Base-by-base conservation (phyloP, 1,140 invertebrate species). In the Alviniconcha marisindica region DNA sequence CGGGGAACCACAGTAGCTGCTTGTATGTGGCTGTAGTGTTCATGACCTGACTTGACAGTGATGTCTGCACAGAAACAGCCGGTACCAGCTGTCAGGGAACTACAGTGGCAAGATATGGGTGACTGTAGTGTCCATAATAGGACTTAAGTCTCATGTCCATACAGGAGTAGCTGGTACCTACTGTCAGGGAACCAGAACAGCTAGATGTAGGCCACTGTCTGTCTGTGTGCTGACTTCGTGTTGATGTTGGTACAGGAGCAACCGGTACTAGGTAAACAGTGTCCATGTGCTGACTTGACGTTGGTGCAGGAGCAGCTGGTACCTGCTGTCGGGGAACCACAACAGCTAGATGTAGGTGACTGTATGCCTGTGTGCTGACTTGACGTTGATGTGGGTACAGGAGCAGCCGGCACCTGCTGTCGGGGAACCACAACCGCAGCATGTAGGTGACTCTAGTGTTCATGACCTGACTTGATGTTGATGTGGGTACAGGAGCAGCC, bases 371-470 rank as follows among this genome's bases (percentile, higher is more conserved):
- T n/a, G n/a, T n/a, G n/a, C n/a, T n/a, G n/a, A n/a, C n/a, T n/a
- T n/a, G n/a, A n/a, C n/a, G n/a, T n/a, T n/a, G n/a, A n/a, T n/a
- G n/a, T n/a, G n/a, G 42, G 87, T 84, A 38, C 82, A 93, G 91
- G 12, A 82, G 81, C 84, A 89, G 91, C 21, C 83, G 84, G 36
- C 91, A 91, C 85, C n/a, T 92, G 54, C 44, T 91, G 83, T 87
- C 92, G 93, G 95, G 97, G 60, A 95, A 96, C 83, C 96, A 96
- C 3, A 95, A 96, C 91, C 97, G 97, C 38, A 93, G 93, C 36
- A 92, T 97, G 1, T 94, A 92, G 89, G 91, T 97, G 28, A n/a
- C n/a, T n/a, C n/a, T n/a, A n/a, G n/a, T n/a, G n/a, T n/a, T n/a
- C n/a, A n/a, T n/a, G n/a, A n/a, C n/a, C n/a, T n/a, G n/a, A n/a